phyloP scores from a whole-genome alignment of 2,797 vertebrate genomes.

The Pangasius mekongensis region DNA sequence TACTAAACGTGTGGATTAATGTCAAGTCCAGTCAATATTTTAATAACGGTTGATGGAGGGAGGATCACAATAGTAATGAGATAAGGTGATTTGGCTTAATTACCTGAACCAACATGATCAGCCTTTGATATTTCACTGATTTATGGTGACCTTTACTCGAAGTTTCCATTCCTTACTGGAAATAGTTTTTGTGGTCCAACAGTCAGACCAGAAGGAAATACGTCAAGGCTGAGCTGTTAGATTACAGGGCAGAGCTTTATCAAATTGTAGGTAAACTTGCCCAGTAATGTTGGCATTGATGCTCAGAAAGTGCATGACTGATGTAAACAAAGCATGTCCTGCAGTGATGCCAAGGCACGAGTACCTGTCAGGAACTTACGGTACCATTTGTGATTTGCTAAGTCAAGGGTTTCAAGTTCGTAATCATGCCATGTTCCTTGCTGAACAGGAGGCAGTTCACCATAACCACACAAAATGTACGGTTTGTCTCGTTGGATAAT shows the following conservation, averaged over 20 bases:
- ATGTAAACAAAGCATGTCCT: background rate
- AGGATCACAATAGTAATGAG: background rate
- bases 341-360: background rate
- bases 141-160: constrained; percentile 16
- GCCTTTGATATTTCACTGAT: background rate
- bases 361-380: background rate
- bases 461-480: background rate
- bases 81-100: background rate
- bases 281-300: background rate
- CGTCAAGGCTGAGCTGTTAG: background rate
- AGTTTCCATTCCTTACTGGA: background rate
- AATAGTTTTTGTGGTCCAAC: background rate
- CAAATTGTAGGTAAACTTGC: background rate
- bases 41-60: no score
- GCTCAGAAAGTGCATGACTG: background rate
- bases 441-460: background rate
- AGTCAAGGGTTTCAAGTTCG: background rate
- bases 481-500: background rate
- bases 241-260: background rate
- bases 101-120: background rate
- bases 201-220: background rate
- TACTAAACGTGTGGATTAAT: background rate
- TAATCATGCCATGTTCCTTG: background rate
- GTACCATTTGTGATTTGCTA: background rate
- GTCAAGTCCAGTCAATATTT: background rate